Evolutionary conservation across 2,113 vertebrate genomes (phyloP), one percentile per base, ranked within the genome.

Genomic region (Brachypodius melanocephalos): DNA sequence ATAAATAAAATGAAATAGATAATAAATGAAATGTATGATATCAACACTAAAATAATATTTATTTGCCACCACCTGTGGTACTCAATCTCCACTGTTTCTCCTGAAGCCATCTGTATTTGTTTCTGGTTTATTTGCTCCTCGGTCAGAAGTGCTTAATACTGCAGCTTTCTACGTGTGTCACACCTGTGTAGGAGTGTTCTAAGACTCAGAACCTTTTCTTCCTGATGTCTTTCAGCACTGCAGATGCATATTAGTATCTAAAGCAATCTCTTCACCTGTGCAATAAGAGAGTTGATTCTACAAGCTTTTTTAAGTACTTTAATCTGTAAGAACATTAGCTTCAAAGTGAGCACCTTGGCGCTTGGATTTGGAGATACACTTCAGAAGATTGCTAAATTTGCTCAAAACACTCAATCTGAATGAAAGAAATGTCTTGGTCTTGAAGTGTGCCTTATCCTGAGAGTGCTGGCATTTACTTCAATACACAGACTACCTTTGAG

Each of bases 271-370:
- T 54, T 92, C 48, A 88, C 55, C 65, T 86, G 61, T 71, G 86
- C 63, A 93, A 51, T 71, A 93, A 43, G 46, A 78, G 36, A 71
- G 26, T 4, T 0, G 2, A 90, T 85, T 61, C 45, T 68, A 95
- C 93, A 94, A 94, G 72, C 32, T 76, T 88, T 88, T 94, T 77
- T 4, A 90, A 88, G 93, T 69, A 62, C 68, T 90, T 86, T 62
- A 96, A 91, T 91, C 73, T 87, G 40, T 87, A 51, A 85, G 89
- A 89, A 87, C 65, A 68, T 81, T 63, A 72, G 28, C 68, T 94
- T 94, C 87, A 94, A 94, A 93, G 73, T 0, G 2, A 74, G 29
- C 25, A 46, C 38, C 63, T 74, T 2, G 2, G 36, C 0, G 0
- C 34, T 87, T 85, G 69, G 77, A 67, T 85, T 93, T 82, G 46